phyloP scores from a whole-genome alignment of 2,113 vertebrate species.

The Thinocorus orbignyianus region DNA sequence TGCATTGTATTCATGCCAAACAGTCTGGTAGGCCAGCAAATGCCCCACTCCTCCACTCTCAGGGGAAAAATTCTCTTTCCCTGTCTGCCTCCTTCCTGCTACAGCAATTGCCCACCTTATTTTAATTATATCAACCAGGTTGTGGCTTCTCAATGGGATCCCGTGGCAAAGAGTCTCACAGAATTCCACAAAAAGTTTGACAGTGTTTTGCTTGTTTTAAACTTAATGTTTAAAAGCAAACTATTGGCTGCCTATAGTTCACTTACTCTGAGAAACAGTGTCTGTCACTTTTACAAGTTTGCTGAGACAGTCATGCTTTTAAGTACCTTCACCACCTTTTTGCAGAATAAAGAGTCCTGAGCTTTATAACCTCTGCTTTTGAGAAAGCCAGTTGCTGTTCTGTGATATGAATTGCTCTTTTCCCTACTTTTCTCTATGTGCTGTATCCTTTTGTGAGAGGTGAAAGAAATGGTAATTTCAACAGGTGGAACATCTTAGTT shows the following conservation, averaged over 20 bases:
- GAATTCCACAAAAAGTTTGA: neutral
- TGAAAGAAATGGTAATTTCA: neutral
- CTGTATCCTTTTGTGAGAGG: neutral
- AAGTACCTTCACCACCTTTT: neutral
- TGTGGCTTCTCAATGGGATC: neutral
- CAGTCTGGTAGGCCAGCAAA: neutral
- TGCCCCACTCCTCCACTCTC: neutral
- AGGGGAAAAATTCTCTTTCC: neutral
- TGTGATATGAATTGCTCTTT: neutral
- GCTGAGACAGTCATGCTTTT: neutral
- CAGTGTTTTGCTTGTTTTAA: neutral
- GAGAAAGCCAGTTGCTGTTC: neutral
- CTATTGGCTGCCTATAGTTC: neutral
- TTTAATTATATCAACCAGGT: neutral
- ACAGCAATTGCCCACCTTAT: neutral
- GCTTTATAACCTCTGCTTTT: conserved; percentile 21
- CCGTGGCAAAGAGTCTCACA: neutral
- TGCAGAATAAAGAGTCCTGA: neutral
- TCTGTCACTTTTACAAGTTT: neutral
- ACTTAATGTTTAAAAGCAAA: neutral
- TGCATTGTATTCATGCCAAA: neutral
- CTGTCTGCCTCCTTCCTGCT: neutral
- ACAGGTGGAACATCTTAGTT: neutral
- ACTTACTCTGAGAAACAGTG: neutral
- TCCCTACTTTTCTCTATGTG: neutral